A percentile compares a stretch with the other conserved stretches of the same genome.
phyloP scores from a whole-genome alignment of 2,113 vertebrate genomes.

The Alligator sinensis region DNA sequence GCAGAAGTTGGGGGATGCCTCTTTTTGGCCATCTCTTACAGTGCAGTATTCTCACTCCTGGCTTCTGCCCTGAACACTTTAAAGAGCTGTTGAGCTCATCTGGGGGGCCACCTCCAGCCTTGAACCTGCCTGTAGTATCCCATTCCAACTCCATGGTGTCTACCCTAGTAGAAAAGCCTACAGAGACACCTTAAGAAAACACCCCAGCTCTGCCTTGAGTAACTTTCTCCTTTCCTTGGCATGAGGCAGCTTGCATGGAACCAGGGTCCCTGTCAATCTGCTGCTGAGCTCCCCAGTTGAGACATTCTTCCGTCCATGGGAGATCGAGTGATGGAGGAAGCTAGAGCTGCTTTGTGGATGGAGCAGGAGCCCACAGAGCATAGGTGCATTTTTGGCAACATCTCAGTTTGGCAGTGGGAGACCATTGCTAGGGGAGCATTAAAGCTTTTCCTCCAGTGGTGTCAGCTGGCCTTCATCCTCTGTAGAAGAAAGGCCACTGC shows the following conservation, averaged over 20 bases:
- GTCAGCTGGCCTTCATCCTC: no score
- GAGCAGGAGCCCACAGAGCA: no score
- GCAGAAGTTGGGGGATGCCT: neutral
- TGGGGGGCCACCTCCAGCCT: neutral
- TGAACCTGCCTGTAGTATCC: neutral
- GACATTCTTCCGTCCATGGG: neutral
- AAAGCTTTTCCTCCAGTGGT: neutral
- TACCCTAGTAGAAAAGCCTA: fast-evolving
- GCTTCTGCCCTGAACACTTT: neutral
- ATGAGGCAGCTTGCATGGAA: neutral
- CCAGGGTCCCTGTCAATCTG: no score
- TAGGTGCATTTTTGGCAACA: neutral
- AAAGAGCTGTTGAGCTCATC: neutral
- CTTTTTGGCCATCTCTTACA: neutral
- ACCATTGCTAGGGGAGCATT: neutral
- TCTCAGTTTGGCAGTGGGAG: no score
- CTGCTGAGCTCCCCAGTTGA: no score
- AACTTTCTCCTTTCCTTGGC: neutral
- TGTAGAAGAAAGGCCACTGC: no score
- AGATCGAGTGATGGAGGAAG: neutral
- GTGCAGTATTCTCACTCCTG: neutral
- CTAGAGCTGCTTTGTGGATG: no score
- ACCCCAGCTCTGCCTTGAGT: fast-evolving
- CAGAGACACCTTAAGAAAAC: neutral
- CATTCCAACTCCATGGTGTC: neutral